phyloP scores from a whole-genome alignment of 2,888 invertebrate genomes.

The Muscina levida region DNA sequence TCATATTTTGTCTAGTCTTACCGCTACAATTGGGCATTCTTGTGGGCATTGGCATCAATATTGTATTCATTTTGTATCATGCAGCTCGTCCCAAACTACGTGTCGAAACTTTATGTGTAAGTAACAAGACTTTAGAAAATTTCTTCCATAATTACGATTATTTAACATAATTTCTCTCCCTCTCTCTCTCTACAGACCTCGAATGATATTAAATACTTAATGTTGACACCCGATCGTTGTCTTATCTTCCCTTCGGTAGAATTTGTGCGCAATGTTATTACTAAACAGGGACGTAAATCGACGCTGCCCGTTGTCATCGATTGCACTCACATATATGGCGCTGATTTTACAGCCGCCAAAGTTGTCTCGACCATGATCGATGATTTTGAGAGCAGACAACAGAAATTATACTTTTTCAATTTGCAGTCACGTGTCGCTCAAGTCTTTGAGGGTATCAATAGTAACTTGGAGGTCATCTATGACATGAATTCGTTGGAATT shows the following conservation, averaged over 20 bases:
- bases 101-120: slow-evolving; percentile 88
- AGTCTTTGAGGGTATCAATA: slow-evolving; percentile 89
- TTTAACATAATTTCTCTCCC: slow-evolving; percentile 7
- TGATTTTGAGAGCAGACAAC: slow-evolving; percentile 87
- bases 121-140: slow-evolving; percentile 67
- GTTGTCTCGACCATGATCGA: slow-evolving; percentile 87
- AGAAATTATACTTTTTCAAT: slow-evolving; percentile 90
- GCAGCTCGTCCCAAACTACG: slow-evolving; percentile 92
- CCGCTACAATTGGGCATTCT: slow-evolving; percentile 94
- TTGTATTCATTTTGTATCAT: slow-evolving; percentile 92
- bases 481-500: slow-evolving; percentile 87
- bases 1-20: slow-evolving; percentile 90
- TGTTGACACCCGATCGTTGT: slow-evolving; percentile 93
- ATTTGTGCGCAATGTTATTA: slow-evolving; percentile 91
- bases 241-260: slow-evolving; percentile 95
- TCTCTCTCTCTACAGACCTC: slow-evolving; percentile 83
- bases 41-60: slow-evolving; percentile 90
- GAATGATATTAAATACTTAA: slow-evolving; percentile 87
- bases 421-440: slow-evolving; percentile 90
- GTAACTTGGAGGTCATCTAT: slow-evolving; percentile 88
- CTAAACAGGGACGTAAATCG: slow-evolving; percentile 87
- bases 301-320: slow-evolving; percentile 90
- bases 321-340: slow-evolving; percentile 93
- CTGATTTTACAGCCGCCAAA: slow-evolving; percentile 92
- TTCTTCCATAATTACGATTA: neutral